phyloP scores from a whole-genome alignment of 2,113 vertebrate genomes.

The Tichodroma muraria region DNA sequence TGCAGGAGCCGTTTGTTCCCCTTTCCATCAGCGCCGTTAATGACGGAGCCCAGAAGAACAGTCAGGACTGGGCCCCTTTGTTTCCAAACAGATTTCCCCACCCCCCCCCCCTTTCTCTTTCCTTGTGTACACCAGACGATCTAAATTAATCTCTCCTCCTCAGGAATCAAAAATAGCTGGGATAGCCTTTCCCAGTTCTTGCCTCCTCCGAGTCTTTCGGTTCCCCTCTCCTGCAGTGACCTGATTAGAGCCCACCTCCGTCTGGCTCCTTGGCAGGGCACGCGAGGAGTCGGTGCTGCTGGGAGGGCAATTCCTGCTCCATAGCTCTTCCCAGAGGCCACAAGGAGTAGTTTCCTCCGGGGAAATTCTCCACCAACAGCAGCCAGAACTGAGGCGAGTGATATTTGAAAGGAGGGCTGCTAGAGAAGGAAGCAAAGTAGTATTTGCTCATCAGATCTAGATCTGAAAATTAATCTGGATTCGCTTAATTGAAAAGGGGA shows the following conservation, averaged over 20 bases:
- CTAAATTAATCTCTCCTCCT: constrained; percentile 2
- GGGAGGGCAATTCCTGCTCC: not conserved
- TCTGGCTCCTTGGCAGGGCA: not conserved
- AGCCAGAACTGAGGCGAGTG: accelerated
- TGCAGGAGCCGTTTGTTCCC: not conserved
- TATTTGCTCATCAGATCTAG: not conserved
- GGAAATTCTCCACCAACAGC: not conserved
- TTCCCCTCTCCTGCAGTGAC: not conserved
- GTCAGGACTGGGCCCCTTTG: not conserved
- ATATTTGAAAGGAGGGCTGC: not conserved
- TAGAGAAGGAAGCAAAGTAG: not conserved
- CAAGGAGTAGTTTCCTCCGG: not conserved
- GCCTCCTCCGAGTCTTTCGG: not conserved
- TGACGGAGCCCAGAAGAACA: not conserved
- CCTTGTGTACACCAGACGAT: not conserved
- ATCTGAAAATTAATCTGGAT: not conserved
- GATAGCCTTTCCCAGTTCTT: not conserved
- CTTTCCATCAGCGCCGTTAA: not conserved
- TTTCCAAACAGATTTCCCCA: not conserved
- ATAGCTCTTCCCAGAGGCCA: not conserved
- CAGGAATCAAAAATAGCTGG: not conserved
- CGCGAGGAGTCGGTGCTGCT: not conserved
- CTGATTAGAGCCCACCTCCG: not conserved
- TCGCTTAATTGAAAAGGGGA: not conserved
- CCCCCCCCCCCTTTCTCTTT: too few relatives aligned